Conservation (phyloP, 2,888 invertebrate genomes). For the Steinernema carpocapsae region DNA sequence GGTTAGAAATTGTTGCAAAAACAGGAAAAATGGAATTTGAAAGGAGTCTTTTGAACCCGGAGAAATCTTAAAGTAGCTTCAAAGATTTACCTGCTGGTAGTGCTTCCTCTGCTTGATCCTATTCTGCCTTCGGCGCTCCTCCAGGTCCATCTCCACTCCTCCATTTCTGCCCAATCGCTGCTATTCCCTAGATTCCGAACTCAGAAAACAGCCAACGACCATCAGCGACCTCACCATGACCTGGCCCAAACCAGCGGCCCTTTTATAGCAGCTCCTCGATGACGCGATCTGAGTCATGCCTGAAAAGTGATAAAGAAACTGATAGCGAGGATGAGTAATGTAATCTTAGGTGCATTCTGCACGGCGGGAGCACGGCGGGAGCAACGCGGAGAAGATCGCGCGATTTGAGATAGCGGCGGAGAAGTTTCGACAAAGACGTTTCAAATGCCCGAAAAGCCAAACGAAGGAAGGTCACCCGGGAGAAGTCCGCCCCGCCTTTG, state of each 20-base stretch:
- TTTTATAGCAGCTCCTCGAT: neutral
- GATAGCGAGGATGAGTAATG: neutral
- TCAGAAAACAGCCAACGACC: neutral
- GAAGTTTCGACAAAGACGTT: neutral
- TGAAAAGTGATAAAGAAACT: slow-evolving; percentile 5
- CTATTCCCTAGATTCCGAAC: neutral
- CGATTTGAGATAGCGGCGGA: neutral
- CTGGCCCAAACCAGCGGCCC: neutral
- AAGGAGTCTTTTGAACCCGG: neutral
- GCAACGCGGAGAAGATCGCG: neutral
- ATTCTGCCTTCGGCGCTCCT: neutral
- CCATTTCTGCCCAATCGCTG: neutral
- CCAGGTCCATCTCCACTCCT: neutral
- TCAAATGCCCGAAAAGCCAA: too few species aligned
- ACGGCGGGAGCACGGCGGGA: neutral
- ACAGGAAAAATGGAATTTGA: neutral
- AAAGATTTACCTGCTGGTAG: neutral
- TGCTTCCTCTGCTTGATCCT: slow-evolving; percentile 1
- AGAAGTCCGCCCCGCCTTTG: neutral
- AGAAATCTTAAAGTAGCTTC: too few species aligned
- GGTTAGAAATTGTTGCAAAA: neutral
- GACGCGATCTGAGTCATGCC: slow-evolving; percentile 12
- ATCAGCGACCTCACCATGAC: neutral
- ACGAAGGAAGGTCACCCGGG: neutral
- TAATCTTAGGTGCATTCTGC: neutral